Evolutionary conservation across 2,113 vertebrate genomes (phyloP), one percentile per base, ranked within the genome.

Genomic region (Amblyopsis rosae): DNA sequence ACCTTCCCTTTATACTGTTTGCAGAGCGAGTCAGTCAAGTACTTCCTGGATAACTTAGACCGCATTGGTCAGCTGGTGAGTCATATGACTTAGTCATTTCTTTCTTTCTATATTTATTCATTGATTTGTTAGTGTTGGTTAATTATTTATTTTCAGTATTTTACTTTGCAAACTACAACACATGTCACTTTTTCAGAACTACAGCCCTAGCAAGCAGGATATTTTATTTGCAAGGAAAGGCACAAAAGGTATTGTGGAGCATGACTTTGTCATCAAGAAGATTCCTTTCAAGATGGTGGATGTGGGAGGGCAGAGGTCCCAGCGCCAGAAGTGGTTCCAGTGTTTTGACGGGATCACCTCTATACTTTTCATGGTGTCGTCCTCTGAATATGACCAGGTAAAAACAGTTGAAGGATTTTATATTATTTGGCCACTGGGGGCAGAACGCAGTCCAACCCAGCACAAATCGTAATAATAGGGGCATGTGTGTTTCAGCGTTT

Each of bases 231-330:
- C 97, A 0, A 89, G 97, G 72, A 99, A 98, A 77, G 97, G 96
- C 59, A 99, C 97, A 0, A 98, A 99, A 83, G 97, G 96, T 11
- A 99, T 99, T 41, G 96, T 96, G 61, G 97, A 98, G 83, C 96
- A 99, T 0, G 97, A 99, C 91, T 99, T 99, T 65, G 82, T 98
- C 71, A 98, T 99, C 78, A 99, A 98, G 89, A 98, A 98, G 87
- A 96, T 99, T 75, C 97, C 97, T 4, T 99, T 99, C 86, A 98
- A 97, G 90, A 99, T 99, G 96, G 96, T 99, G 76, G 97, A 98
- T 6, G 97, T 98, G 0, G 97, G 97, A 0, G 97, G 97, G 62
- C 97, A 99, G 86, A 88, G 97, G 55, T 99, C 97, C 0, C 96
- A 99, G 90, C 93, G 97, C 71, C 96, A 99, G 70, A 99, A 98